Conservation (phyloP, 2,113 vertebrate genomes). For the Brachyhypopomus gauderio region DNA sequence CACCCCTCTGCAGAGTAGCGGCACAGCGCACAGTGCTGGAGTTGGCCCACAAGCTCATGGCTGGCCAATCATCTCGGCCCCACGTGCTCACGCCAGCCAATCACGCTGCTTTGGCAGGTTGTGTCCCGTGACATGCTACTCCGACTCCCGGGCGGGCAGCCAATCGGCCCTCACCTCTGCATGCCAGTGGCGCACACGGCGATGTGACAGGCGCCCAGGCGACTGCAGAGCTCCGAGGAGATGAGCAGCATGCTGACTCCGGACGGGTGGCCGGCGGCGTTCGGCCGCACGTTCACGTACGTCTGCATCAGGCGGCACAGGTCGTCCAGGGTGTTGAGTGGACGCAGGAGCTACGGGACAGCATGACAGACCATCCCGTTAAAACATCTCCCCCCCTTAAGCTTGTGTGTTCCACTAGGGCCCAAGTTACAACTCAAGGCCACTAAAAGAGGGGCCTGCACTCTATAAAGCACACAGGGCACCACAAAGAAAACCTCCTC, state of each 20-base stretch:
- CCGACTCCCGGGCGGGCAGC: too few species aligned
- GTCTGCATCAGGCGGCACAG: conserved; percentile 94
- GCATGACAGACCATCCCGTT: conserved; percentile 8
- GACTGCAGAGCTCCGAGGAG: conserved; percentile 94
- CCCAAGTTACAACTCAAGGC: background rate
- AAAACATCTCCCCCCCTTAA: too few species aligned
- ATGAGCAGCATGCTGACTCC: conserved; percentile 86
- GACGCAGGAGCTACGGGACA: conserved; percentile 85
- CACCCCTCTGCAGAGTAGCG: too few species aligned
- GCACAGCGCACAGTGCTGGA: background rate
- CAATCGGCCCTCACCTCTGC: conserved; percentile 82
- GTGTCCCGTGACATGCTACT: too few species aligned
- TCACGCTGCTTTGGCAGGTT: too few species aligned
- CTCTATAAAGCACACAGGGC: background rate
- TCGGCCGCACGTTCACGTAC: conserved; percentile 77
- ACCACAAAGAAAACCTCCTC: background rate
- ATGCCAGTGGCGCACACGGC: conserved; percentile 92
- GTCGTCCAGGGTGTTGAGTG: conserved; percentile 96
- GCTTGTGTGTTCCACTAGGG: too few species aligned
- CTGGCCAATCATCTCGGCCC: too few species aligned
- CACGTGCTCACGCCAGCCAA: too few species aligned
- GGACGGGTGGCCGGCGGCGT: conserved; percentile 68
- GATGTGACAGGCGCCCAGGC: conserved; percentile 94
- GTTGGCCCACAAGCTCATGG: too few species aligned
- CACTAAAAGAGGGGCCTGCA: background rate